Evolutionary conservation across 2,797 vertebrate genomes (phyloP).

Genomic region (Anas capensis): DNA sequence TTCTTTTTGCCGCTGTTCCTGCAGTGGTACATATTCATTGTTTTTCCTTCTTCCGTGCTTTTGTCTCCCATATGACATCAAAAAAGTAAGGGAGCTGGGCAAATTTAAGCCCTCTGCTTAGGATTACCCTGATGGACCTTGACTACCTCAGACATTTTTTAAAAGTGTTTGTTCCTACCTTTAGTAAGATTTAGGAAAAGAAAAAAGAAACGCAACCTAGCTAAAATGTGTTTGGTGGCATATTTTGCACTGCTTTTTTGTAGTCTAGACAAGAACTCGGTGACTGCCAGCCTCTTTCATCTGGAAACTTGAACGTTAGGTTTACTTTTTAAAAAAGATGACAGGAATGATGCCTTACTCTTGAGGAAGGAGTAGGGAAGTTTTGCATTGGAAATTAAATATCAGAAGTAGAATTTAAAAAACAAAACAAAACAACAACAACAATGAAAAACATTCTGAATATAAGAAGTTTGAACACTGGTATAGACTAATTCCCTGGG

Average conservation of each 20-base stretch:
- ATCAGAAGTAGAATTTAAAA: neutral
- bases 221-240: neutral
- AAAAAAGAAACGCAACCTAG: rapidly evolving
- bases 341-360: neutral
- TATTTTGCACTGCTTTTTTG: neutral
- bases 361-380: neutral
- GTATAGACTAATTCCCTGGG: neutral
- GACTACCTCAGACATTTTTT: rapidly evolving
- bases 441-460: neutral
- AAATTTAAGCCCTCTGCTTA: neutral
- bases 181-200: neutral
- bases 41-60: neutral
- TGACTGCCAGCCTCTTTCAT: neutral
- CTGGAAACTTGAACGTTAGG: neutral
- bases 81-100: neutral
- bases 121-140: neutral
- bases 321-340: neutral
- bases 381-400: neutral
- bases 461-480: neutral
- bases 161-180: neutral
- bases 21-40: rapidly evolving
- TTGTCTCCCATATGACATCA: neutral
- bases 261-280: neutral
- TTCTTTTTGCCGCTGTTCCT: neutral
- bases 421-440: too few relatives aligned